Base-by-base conservation (phyloP, 1,140 invertebrate species). In the Lordiphosa mommai region DNA sequence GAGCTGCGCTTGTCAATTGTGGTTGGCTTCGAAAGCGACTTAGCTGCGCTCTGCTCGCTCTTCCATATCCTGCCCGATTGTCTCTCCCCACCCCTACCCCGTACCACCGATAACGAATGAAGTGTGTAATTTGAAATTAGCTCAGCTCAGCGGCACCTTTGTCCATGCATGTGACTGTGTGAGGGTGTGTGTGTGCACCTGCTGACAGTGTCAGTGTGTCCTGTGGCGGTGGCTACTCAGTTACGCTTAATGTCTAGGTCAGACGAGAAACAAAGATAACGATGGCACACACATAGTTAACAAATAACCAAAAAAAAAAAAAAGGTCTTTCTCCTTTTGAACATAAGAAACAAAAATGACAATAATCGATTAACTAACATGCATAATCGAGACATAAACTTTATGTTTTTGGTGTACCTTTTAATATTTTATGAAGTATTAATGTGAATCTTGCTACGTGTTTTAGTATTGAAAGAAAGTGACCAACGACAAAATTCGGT, bases 101-200 rank as follows among this genome's bases (percentile, higher is more conserved):
- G 53, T 52, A n/a, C n/a, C n/a, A n/a, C n/a, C n/a, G 27, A 41
- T 17, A 23, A 52, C 77, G 72, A 84, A 84, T 77, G 77, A 84
- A 72, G 77, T 76, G 77, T 82, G 76, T 82, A 82, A 82, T 82
- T 82, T 71, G 77, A 84, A 82, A 76, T 82, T 82, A 82, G 76
- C 67, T 57, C 65, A 70, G 66, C 76, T 82, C 66, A 84, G 76
- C 76, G 76, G 76, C 76, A 82, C 72, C 72, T 84, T 80, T 82
- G 48, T 46, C 32, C 13, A 44, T 38, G n/a, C 36, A 46, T 38
- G 10, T 51, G 2, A 30, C 20, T 37, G 13, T 12, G 30, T 44
- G 36, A 2, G 12, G 6, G 23, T 48, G 27, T 57, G 27, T 17
- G 29, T 40, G 37, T 41, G 32, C 76, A 80, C 72, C 77, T 84